Evolutionary conservation across 2,797 vertebrate species (phyloP).

Genomic region (Typhlichthys subterraneus): DNA sequence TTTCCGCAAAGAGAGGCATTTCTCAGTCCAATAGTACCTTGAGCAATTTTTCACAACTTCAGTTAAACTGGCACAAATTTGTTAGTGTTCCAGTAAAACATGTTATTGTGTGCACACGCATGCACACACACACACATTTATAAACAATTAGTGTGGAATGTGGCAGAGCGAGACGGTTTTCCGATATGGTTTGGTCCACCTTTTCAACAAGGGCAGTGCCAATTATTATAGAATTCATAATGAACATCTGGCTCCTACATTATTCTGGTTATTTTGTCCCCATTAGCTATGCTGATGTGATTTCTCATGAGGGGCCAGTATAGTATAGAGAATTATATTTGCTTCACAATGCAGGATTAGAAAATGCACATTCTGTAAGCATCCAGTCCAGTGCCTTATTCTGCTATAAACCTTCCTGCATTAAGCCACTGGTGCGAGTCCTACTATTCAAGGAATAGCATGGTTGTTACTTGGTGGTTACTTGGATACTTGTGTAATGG

Average conservation of each 20-base stretch:
- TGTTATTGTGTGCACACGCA: neutral
- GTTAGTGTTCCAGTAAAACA: constrained; percentile 27
- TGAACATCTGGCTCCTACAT: neutral
- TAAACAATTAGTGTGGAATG: neutral
- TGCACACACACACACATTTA: constrained; percentile 3
- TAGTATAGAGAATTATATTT: neutral
- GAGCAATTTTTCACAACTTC: constrained; percentile 18
- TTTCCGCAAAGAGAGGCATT: neutral
- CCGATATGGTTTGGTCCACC: neutral
- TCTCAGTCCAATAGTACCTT: neutral
- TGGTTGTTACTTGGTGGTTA: neutral
- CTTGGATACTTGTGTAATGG: neutral
- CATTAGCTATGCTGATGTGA: neutral
- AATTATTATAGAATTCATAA: neutral
- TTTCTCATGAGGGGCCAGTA: neutral
- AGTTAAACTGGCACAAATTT: neutral
- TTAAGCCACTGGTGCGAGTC: neutral
- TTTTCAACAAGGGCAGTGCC: neutral
- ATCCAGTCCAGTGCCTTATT: neutral
- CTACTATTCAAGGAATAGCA: neutral
- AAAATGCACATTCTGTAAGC: too few species aligned
- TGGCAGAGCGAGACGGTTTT: too few species aligned
- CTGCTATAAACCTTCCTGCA: neutral
- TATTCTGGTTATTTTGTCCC: too few species aligned
- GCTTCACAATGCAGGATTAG: neutral